phyloP scores from a whole-genome alignment of 2,888 invertebrate species.

The Cheilosia soror region DNA sequence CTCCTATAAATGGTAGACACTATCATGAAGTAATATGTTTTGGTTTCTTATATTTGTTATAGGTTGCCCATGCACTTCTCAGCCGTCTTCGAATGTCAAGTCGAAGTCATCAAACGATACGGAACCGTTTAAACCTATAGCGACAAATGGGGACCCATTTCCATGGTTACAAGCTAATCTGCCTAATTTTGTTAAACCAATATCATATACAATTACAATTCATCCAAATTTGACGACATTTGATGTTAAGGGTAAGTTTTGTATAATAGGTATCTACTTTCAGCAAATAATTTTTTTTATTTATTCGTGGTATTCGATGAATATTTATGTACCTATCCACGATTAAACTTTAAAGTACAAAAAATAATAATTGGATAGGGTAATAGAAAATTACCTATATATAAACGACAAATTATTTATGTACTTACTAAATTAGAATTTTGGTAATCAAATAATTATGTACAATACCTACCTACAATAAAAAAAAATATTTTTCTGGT shows the following conservation, averaged over 20 bases:
- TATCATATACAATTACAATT: slow-evolving; percentile 94
- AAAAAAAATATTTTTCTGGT: too few species aligned
- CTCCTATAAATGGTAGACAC: not conserved
- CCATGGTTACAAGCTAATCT: slow-evolving; percentile 91
- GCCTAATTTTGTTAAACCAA: slow-evolving; percentile 91
- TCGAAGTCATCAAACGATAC: slow-evolving; percentile 87
- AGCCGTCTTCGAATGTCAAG: slow-evolving; percentile 86
- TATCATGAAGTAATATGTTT: not conserved
- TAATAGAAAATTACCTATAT: too few species aligned
- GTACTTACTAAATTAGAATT: too few species aligned
- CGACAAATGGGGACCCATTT: slow-evolving; percentile 90
- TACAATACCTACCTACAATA: too few species aligned
- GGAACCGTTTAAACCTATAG: slow-evolving; percentile 87
- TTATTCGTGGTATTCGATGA: too few species aligned
- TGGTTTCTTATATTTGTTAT: slow-evolving; percentile 72
- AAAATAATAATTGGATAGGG: too few species aligned
- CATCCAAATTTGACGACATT: slow-evolving; percentile 96
- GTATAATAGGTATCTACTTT: too few species aligned
- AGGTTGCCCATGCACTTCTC: slow-evolving; percentile 90
- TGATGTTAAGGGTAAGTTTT: slow-evolving; percentile 91
- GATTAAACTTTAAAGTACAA: too few species aligned
- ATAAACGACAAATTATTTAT: too few species aligned
- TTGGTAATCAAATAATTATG: too few species aligned
- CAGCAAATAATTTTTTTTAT: too few species aligned
- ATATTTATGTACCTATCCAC: too few species aligned